phyloP scores from a whole-genome alignment of 2,888 invertebrate genomes.

The Heliconius sara region DNA sequence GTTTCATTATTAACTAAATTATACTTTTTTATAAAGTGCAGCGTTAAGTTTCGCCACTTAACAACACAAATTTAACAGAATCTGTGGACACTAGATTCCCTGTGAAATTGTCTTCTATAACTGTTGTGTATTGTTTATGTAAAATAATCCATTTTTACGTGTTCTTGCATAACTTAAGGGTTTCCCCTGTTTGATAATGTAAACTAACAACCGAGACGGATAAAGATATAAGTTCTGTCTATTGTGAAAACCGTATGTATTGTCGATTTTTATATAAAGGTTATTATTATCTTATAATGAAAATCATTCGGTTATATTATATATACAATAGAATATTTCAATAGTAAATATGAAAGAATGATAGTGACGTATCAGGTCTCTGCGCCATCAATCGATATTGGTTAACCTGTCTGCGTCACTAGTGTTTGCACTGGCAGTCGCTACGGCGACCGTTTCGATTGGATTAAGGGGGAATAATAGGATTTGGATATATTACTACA shows the following conservation, averaged over 20 bases:
- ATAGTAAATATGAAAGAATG: conserved; percentile 40
- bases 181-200: neutral
- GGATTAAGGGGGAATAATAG: conserved; percentile 50
- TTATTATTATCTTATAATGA: neutral
- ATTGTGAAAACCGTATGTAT: too few relatives aligned
- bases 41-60: too few relatives aligned
- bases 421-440: conserved; percentile 72
- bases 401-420: conserved; percentile 61
- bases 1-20: neutral
- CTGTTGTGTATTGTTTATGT: neutral
- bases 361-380: conserved; percentile 63
- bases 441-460: conserved; percentile 75
- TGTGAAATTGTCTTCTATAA: too few relatives aligned
- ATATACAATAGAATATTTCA: neutral
- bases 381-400: conserved; percentile 66
- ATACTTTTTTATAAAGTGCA: too few relatives aligned
- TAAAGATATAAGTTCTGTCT: neutral
- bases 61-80: too few relatives aligned
- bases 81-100: too few relatives aligned
- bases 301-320: neutral
- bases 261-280: too few relatives aligned
- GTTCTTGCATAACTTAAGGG: conserved; percentile 2
- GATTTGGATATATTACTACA: conserved; percentile 45
- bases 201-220: neutral
- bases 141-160: neutral